Percentiles rank a stretch among this genome's conserved stretches.
phyloP scores from a whole-genome alignment of 1,140 invertebrate genomes.

The Diabrotica undecimpunctata region DNA sequence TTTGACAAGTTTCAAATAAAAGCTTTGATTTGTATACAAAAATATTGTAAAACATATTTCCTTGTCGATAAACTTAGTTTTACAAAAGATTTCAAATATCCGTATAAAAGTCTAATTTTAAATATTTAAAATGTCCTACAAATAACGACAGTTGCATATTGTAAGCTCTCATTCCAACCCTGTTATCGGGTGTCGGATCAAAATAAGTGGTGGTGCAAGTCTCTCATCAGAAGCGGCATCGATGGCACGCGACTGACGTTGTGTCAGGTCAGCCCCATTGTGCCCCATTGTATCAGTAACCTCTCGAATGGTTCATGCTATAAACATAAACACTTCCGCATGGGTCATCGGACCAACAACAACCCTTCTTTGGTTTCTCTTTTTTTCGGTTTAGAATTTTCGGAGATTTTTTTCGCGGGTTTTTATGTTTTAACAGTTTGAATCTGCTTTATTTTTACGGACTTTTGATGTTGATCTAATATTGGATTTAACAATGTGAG shows the following conservation, averaged over 20 bases:
- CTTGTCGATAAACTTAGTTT: no score
- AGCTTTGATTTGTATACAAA: no score
- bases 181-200: conserved; percentile 31
- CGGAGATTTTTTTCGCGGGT: not conserved
- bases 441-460: no score
- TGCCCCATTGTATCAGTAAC: not conserved
- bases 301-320: not conserved
- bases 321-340: conserved; percentile 23
- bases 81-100: no score
- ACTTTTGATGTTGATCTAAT: no score
- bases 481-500: no score
- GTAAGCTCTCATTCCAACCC: conserved; percentile 8
- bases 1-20: no score
- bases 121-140: no score
- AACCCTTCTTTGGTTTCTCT: conserved; percentile 1
- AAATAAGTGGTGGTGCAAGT: conserved; percentile 19
- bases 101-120: no score
- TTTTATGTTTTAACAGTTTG: no score
- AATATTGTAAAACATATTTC: no score
- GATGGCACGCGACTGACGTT: conserved; percentile 15
- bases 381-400: not conserved
- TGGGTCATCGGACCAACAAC: conserved; percentile 22
- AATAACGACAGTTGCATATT: no score
- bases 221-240: not conserved
- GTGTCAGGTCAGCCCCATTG: conserved; percentile 27